Evolutionary conservation across 2,113 vertebrate genomes (phyloP).

Genomic region (Sphyrna mokarran): DNA sequence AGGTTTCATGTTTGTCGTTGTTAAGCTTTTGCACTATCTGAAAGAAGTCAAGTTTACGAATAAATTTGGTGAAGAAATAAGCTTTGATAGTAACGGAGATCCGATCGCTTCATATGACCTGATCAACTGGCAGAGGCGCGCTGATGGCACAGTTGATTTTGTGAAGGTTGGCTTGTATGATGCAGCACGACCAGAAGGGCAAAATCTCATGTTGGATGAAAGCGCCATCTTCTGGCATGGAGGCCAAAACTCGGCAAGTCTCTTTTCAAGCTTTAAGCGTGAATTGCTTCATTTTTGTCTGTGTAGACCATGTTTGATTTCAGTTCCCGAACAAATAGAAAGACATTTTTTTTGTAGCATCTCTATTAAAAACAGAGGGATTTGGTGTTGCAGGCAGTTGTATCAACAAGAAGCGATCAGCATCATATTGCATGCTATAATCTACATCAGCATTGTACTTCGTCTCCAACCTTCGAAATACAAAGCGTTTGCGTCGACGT

Average conservation of each 20-base stretch:
- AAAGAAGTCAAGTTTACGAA: background rate
- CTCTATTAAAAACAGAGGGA: background rate
- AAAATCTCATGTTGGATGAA: conserved; percentile 50
- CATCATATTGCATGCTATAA: background rate
- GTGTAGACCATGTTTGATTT: background rate
- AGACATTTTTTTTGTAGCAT: background rate
- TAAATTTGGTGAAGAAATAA: background rate
- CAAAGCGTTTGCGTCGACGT: background rate
- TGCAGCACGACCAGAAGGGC: conserved; percentile 36
- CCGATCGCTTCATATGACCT: conserved; percentile 55
- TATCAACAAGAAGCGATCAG: background rate
- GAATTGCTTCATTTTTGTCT: background rate
- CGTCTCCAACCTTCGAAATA: background rate
- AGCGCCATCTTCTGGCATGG: conserved; percentile 52
- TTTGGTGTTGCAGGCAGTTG: background rate
- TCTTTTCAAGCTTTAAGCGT: background rate
- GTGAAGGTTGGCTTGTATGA: conserved; percentile 59
- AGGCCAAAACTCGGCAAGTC: background rate
- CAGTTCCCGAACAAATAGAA: background rate
- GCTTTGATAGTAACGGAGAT: conserved; percentile 46
- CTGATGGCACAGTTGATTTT: conserved; percentile 49
- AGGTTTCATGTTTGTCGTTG: background rate
- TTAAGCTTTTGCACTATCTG: conserved; percentile 35
- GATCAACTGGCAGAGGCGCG: conserved; percentile 57
- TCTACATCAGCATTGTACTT: background rate